Conservation (phyloP, 2,888 invertebrate species). For the Caenorhabditis virilis region DNA sequence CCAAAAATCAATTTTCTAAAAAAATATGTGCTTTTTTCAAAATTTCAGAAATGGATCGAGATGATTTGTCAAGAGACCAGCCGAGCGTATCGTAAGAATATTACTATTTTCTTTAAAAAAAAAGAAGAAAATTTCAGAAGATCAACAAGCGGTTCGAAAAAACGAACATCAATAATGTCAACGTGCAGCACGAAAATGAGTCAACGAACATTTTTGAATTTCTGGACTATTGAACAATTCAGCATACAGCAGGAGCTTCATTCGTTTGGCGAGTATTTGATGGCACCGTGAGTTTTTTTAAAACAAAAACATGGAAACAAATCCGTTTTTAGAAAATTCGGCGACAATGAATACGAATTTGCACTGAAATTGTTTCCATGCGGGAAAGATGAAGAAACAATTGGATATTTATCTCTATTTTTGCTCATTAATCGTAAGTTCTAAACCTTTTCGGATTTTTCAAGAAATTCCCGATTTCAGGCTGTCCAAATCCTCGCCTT, state of each 20-base stretch:
- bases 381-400: slow-evolving; percentile 59
- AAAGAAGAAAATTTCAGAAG: too few relatives aligned
- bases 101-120: too few relatives aligned
- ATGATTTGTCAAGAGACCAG: too few relatives aligned
- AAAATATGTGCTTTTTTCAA: too few relatives aligned
- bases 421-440: slow-evolving; percentile 48
- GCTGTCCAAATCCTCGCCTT: slow-evolving; percentile 47
- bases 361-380: slow-evolving; percentile 52
- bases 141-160: not conserved
- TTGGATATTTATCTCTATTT: slow-evolving; percentile 52
- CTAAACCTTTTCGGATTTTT: too few relatives aligned
- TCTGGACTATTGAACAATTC: slow-evolving; percentile 44
- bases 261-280: slow-evolving; percentile 28
- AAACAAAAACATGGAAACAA: too few relatives aligned
- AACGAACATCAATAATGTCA: not conserved
- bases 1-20: too few relatives aligned
- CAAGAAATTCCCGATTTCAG: too few relatives aligned
- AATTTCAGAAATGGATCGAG: too few relatives aligned
- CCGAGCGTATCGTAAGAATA: too few relatives aligned
- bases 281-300: slow-evolving; percentile 31
- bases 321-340: slow-evolving; percentile 51
- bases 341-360: slow-evolving; percentile 47
- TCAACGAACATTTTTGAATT: slow-evolving; percentile 17
- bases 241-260: slow-evolving; percentile 42
- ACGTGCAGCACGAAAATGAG: slow-evolving; percentile 11